Evolutionary conservation across 92 coral and sea anemone species (phyloP).

Genomic region (Montipora capitata): DNA sequence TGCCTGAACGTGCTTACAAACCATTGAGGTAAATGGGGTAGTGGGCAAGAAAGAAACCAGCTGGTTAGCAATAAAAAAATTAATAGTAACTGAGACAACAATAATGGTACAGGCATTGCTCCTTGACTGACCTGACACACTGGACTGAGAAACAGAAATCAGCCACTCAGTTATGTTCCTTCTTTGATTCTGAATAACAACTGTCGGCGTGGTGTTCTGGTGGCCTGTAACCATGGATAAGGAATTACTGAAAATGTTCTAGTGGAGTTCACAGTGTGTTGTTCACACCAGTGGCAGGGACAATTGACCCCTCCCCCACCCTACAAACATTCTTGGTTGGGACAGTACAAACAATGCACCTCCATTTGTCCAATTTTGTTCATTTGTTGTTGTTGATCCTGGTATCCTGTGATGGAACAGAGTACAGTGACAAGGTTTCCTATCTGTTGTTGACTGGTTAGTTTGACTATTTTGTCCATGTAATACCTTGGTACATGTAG

Average conservation of each 20-base stretch:
- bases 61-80: constrained; percentile 28
- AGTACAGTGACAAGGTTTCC: constrained; percentile 17
- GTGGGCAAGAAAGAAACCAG: constrained; percentile 25
- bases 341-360: neutral
- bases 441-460: neutral
- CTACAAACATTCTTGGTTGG: neutral
- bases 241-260: neutral
- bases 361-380: neutral
- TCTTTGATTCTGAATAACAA: neutral
- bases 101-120: constrained; percentile 48
- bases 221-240: constrained; percentile 5
- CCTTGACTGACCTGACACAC: constrained; percentile 25
- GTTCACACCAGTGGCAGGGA: constrained; percentile 21
- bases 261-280: neutral
- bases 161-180: constrained; percentile 20
- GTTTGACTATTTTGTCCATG: neutral
- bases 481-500: neutral
- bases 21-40: neutral
- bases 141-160: constrained; percentile 37
- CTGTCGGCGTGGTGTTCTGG: neutral
- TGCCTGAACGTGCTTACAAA: constrained; percentile 28
- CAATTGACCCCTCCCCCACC: constrained; percentile 15
- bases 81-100: constrained; percentile 29
- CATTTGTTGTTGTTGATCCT: neutral
- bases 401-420: neutral